Evolutionary conservation across 2,888 invertebrate genomes (phyloP), one percentile per base, ranked within the genome.

Genomic region (Blastobasis adustella): DNA sequence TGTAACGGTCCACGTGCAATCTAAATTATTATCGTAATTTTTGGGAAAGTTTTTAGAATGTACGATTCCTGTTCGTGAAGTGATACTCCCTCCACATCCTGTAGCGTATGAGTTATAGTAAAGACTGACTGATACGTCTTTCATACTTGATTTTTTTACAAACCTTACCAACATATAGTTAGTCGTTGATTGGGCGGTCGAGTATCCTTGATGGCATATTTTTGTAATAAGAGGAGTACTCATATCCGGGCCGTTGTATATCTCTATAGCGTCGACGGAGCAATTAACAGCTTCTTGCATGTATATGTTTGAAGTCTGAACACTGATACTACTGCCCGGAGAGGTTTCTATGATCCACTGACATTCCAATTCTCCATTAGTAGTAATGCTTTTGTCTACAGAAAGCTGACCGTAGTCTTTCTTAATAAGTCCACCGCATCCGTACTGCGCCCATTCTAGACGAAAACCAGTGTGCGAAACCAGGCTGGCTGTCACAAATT

Each of bases 21-120:
- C 90, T 52, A 93, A 89, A 63, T 92, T 90, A 47, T 84, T 77
- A 1, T 94, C 93, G 81, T 97, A 98, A 65, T 93, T 92, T 51
- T 90, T 77, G 0, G 98, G 98, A 79, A 95, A 98, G 69, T 96
- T 95, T 7, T 94, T 92, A 0, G 97, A 96, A 62, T 91, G 89
- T 53, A 98, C 92, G 0, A 79, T 70, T 0, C 97, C 97, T 5
- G 84, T 82, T 0, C 84, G 76, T 0, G 92, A 74, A 0, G 76
- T 79, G 55, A 93, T 90, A 52, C 65, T 76, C 0, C 97, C 97
- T 1, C 98, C 98, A 73, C 98, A 98, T 50, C 89, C 93, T 88
- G 82, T 60, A 52, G 57, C 63, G 38, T 49, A 53, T 1, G 78
- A 66, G 51, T 57, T 50, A 60, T 75, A 88, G 6, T n/a, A 71